phyloP scores from a whole-genome alignment of 2,888 invertebrate species.

The Andrena dorsata region DNA sequence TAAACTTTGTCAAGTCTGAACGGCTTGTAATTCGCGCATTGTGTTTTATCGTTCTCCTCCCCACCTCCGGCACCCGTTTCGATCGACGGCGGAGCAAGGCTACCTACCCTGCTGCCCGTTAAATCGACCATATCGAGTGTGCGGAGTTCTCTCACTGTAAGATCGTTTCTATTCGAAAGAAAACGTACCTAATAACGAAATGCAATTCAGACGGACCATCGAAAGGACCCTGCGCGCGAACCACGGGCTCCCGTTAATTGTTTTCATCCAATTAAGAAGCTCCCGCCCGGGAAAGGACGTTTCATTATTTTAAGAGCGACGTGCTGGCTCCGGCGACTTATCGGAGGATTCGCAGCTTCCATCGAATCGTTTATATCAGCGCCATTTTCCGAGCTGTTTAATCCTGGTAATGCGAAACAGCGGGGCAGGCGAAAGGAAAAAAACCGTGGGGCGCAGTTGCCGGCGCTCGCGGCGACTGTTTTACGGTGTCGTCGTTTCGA shows the following conservation, averaged over 20 bases:
- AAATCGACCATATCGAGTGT: no score
- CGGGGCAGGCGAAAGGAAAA: constrained; percentile 4
- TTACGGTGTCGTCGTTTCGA: constrained; percentile 73
- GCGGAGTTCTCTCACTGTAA: no score
- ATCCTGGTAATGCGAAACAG: constrained; percentile 77
- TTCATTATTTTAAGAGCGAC: constrained; percentile 80
- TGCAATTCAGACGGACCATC: constrained; percentile 44
- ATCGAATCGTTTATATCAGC: constrained; percentile 66
- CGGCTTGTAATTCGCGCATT: no score
- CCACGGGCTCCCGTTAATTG: constrained; percentile 68
- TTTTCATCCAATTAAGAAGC: constrained; percentile 75
- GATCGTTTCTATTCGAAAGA: not conserved
- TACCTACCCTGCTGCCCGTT: no score
- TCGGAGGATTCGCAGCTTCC: constrained; percentile 56
- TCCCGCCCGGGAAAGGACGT: constrained; percentile 53
- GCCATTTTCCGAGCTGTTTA: constrained; percentile 78
- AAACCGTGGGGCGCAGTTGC: not conserved
- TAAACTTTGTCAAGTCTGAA: no score
- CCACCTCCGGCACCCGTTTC: no score
- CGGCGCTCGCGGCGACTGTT: constrained; percentile 61
- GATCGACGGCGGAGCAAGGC: no score
- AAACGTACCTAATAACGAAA: constrained; percentile 67
- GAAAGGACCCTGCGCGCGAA: constrained; percentile 34
- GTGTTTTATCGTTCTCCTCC: no score
- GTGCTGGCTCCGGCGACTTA: constrained; percentile 54